phyloP scores from a whole-genome alignment of 2,797 vertebrate genomes.

The Meriones psammophilus region DNA sequence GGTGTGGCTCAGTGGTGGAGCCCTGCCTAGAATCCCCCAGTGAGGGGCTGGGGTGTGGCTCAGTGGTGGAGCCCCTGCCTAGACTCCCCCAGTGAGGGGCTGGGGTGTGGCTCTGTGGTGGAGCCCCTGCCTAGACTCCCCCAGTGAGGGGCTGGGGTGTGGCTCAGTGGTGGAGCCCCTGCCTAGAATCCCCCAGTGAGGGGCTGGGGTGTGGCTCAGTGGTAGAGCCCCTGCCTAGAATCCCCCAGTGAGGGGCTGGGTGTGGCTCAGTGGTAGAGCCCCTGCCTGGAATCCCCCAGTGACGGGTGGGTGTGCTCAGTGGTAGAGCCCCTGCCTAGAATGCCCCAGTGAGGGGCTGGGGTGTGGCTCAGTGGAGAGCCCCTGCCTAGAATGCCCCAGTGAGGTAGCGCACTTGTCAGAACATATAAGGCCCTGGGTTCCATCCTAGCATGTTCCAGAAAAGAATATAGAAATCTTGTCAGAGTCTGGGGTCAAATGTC shows the following conservation, averaged over 20 bases:
- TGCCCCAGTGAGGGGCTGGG: background rate
- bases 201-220: background rate
- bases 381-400: background rate
- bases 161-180: background rate
- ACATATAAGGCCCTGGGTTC: background rate
- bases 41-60: background rate
- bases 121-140: background rate
- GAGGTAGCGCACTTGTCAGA: background rate
- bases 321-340: background rate
- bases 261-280: background rate
- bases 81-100: background rate
- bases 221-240: background rate
- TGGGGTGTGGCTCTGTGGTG: background rate
- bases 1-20: background rate
- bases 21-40: background rate
- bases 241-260: background rate
- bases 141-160: background rate
- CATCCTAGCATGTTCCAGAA: background rate
- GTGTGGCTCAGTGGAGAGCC: background rate
- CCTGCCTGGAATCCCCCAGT: background rate
- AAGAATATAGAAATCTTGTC: background rate
- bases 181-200: background rate
- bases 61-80: background rate
- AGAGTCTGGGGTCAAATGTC: background rate
- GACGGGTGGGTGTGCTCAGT: background rate